Percentiles rank a stretch among this genome's conserved stretches.
Evolutionary conservation across 2,888 invertebrate genomes (phyloP).

Genomic region (Eilema depressum): DNA sequence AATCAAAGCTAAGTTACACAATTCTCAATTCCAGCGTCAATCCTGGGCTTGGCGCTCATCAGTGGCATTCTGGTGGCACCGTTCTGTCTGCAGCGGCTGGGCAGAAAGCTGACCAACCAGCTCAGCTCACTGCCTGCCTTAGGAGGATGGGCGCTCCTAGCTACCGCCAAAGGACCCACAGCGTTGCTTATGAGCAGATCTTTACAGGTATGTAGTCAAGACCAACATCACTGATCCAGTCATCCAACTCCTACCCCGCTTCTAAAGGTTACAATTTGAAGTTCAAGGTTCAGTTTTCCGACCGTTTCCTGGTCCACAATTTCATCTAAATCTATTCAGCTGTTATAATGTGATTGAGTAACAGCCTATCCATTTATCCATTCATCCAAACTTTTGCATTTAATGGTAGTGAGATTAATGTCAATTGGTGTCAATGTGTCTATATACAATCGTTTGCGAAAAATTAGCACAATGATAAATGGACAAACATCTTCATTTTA

Average conservation of each 20-base stretch:
- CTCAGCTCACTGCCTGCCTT: constrained; percentile 83
- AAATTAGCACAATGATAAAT: background rate
- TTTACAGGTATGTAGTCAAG: constrained; percentile 63
- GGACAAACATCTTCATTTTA: background rate
- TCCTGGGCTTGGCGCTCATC: constrained; percentile 87
- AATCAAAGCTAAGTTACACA: background rate
- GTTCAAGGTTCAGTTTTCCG: background rate
- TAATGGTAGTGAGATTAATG: too few relatives aligned
- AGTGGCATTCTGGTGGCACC: constrained; percentile 86
- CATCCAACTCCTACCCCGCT: too few relatives aligned
- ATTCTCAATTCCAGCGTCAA: constrained; percentile 80
- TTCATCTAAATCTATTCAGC: too few relatives aligned
- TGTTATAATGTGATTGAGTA: too few relatives aligned
- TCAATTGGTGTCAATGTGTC: too few relatives aligned
- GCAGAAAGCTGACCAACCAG: constrained; percentile 86
- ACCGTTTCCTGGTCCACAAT: background rate
- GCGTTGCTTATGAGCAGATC: constrained; percentile 72
- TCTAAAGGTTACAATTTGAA: background rate
- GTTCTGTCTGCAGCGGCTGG: constrained; percentile 83
- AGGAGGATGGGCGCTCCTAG: constrained; percentile 86
- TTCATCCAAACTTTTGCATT: too few relatives aligned
- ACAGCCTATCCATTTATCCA: too few relatives aligned
- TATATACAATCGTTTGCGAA: too few relatives aligned
- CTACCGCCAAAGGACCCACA: constrained; percentile 75
- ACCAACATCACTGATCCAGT: background rate